Evolutionary conservation across 2,113 vertebrate genomes (phyloP).

Genomic region (Morphnarchus princeps): DNA sequence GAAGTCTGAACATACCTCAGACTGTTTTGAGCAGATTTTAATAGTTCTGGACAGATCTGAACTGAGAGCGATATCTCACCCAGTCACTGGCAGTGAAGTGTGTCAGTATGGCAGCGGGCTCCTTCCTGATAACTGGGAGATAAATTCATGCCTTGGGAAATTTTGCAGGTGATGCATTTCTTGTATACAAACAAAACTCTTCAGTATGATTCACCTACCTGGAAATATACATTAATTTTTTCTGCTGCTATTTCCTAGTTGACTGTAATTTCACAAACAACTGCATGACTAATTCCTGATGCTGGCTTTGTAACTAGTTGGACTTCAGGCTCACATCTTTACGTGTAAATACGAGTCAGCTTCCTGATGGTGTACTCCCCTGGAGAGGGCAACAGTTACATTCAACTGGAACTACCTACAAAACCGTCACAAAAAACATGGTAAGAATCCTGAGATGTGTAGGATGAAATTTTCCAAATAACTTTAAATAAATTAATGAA

Average conservation of each 20-base stretch:
- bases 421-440: neutral
- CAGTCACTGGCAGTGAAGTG: neutral
- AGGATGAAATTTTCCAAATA: neutral
- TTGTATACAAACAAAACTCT: neutral
- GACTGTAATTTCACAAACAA: neutral
- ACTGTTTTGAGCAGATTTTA: neutral
- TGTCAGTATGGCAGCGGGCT: neutral
- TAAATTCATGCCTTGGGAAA: neutral
- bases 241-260: slow-evolving; percentile 33
- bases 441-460: neutral
- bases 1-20: neutral
- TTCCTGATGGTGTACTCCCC: neutral
- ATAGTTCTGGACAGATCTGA: neutral
- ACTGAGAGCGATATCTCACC: rapidly evolving
- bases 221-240: neutral
- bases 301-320: neutral
- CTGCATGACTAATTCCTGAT: neutral
- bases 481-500: neutral
- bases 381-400: neutral
- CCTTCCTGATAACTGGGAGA: neutral
- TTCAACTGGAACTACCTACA: neutral
- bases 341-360: neutral
- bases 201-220: neutral
- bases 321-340: neutral
- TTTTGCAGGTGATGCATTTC: neutral